Conservation (phyloP, 2,113 vertebrate genomes). For the Cyprinus carpio region DNA sequence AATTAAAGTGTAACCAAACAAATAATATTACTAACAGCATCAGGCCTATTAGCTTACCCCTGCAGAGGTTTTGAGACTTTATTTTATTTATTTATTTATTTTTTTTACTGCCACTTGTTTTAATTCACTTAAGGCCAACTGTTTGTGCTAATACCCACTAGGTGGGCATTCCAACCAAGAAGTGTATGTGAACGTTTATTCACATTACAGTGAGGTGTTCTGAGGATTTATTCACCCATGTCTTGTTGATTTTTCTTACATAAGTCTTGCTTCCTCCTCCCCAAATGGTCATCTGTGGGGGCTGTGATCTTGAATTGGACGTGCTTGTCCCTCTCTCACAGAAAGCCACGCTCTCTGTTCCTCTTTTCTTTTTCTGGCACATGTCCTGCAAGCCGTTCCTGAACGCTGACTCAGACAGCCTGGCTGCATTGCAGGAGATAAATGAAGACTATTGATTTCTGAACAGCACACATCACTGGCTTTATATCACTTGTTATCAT, state of each 20-base stretch:
- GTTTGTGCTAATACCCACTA: background rate
- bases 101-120: background rate
- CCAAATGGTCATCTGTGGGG: slow-evolving; percentile 13
- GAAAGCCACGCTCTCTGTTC: slow-evolving; percentile 12
- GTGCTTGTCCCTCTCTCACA: slow-evolving; percentile 18
- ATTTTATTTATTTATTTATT: background rate
- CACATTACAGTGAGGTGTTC: background rate
- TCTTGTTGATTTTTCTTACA: slow-evolving; percentile 47
- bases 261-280: slow-evolving; percentile 42
- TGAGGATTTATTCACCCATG: background rate
- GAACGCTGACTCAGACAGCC: slow-evolving; percentile 41
- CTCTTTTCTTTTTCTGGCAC: slow-evolving; percentile 46
- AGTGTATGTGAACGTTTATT: background rate
- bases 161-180: background rate
- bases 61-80: background rate
- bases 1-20: too few relatives aligned
- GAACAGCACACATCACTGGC: background rate
- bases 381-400: slow-evolving; percentile 30
- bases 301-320: slow-evolving; percentile 7
- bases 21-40: background rate
- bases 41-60: background rate
- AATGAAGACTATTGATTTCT: slow-evolving; percentile 30
- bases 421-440: slow-evolving; percentile 42
- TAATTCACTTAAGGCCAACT: background rate
- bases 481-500: slow-evolving; percentile 41